Evolutionary conservation across 2,113 vertebrate species (phyloP), one percentile per base, ranked within the genome.

Genomic region (Aramus guarauna): DNA sequence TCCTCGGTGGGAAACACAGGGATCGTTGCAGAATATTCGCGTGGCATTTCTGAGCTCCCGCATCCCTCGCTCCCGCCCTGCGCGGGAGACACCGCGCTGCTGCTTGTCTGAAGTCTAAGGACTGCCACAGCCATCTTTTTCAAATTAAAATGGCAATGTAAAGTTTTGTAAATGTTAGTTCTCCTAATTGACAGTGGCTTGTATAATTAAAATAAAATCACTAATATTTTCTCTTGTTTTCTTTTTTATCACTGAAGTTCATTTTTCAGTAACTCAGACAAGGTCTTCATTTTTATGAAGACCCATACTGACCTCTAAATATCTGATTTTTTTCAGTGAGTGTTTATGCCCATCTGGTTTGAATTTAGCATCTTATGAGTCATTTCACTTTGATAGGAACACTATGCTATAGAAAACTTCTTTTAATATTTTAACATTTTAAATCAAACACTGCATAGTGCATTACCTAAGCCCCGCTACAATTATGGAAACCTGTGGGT

Each of bases 261-360:
- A 89, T 92, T 98, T 97, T 98, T 98, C 95, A 97, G 91, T 95
- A 96, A 97, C 95, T 94, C 97, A 97, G 98, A 98, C 97, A 98
- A 98, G 97, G 97, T 98, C 97, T 98, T 98, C 97, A 97, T 98
- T 98, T 98, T 98, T 98, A 98, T 97, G 96, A 98, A 98, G 98
- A 98, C 97, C 98, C 96, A 95, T 41, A 76, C 88, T 98, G 98
- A 98, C 98, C 98, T 97, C 96, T 94, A 97, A 98, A 98, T 98
- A 98, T 98, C 97, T 96, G 96, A 97, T 95, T 97, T 98, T 97
- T 97, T 96, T 90, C 95, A 94, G 96, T 96, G 97, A 98, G 96
- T 98, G 97, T 98, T 98, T 98, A 97, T 98, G 97, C 97, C 98
- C 98, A 98, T 98, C 98, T 98, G 98, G 98, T 98, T 98, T 98